These are phyloP conservation scores for Ageneiosus marmoratus DNA, from an alignment of 2,113 vertebrate species.

Conservation along the genomic window DNA sequence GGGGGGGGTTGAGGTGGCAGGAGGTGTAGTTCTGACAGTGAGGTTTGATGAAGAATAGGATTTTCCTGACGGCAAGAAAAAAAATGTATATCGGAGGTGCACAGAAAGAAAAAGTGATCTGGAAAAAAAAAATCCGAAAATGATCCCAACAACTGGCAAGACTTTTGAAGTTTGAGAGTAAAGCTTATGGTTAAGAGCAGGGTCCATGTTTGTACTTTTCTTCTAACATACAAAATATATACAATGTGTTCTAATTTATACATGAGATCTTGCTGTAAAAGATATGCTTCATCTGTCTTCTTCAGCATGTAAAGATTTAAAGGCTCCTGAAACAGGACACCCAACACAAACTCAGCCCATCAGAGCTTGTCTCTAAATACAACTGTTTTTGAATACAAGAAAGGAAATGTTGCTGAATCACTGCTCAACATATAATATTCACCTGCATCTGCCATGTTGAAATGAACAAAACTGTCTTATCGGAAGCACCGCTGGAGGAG, in stretches of 20 bases:
- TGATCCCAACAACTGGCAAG: not conserved
- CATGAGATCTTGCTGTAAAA: not conserved
- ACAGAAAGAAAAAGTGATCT: not conserved
- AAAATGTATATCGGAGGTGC: not conserved
- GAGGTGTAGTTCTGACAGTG: conserved; percentile 3
- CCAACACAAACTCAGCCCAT: not conserved
- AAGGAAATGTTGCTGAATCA: not conserved
- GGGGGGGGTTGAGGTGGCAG: not conserved
- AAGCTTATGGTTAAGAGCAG: not conserved
- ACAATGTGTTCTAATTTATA: not conserved
- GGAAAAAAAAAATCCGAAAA: not conserved
- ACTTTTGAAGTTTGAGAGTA: not conserved
- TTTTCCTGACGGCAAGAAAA: not conserved
- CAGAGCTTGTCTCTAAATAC: not conserved
- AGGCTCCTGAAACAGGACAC: not conserved
- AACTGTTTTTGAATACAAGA: not conserved
- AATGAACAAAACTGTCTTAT: conserved; percentile 3
- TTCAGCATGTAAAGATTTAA: not conserved
- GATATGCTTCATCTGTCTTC: not conserved
- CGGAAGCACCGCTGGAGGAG: not conserved
- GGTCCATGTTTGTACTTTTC: not conserved
- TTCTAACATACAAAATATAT: not conserved
- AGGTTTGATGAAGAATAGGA: not conserved
- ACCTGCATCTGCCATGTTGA: not conserved
- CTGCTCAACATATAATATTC: not conserved